These are phyloP conservation scores for Herpetotheres cachinnans DNA, from an alignment of 2,113 vertebrate species.

Conservation along the genomic window DNA sequence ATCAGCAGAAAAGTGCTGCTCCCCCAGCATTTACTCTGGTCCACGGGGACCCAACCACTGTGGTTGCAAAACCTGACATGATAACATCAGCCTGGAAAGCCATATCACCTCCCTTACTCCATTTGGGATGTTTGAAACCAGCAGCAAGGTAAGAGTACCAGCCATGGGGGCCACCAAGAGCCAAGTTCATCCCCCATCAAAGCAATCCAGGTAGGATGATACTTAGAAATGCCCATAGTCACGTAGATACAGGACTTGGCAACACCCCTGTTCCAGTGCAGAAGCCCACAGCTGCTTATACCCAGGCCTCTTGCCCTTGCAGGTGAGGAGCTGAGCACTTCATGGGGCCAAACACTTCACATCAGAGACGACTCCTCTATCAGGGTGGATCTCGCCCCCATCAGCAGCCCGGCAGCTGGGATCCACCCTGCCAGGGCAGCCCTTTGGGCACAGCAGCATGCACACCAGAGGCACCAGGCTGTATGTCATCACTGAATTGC, in stretches of 20 bases:
- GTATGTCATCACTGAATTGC: not conserved
- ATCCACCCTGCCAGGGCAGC: not conserved
- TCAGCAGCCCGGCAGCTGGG: not conserved
- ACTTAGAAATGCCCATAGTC: not conserved
- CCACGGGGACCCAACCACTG: accelerated
- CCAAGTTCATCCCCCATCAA: not conserved
- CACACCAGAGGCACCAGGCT: not conserved
- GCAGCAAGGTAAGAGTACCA: not conserved
- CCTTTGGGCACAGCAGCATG: not conserved
- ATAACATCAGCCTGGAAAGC: not conserved
- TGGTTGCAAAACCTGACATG: not conserved
- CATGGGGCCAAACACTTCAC: not conserved
- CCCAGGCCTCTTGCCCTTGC: not conserved
- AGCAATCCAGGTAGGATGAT: not conserved
- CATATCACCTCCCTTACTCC: not conserved
- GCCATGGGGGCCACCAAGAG: accelerated
- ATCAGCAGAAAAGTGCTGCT: not conserved
- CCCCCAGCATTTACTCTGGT: not conserved
- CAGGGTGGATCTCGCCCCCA: not conserved
- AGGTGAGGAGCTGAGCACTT: not conserved
- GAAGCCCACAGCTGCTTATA: not conserved
- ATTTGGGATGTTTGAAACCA: not conserved
- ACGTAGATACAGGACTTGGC: accelerated
- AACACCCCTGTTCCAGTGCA: not conserved
- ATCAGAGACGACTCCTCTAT: not conserved